Evolutionary conservation across 2,113 vertebrate species (phyloP).

Genomic region (Setophaga petechia): DNA sequence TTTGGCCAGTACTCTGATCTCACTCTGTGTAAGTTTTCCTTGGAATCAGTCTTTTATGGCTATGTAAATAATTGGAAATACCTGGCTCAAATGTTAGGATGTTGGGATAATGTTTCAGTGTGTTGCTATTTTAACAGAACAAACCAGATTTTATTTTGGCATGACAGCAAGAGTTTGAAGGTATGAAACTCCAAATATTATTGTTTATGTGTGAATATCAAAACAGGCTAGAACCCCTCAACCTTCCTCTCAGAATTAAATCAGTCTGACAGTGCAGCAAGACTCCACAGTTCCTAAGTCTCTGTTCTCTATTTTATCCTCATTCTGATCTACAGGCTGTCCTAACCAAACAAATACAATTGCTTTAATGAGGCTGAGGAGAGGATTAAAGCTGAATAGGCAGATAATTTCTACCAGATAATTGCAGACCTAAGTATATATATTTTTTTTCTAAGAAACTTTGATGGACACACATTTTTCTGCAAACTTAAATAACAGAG

Average conservation of each 20-base stretch:
- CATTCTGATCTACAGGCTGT: accelerated
- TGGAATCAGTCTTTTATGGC: not conserved
- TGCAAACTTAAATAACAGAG: not conserved
- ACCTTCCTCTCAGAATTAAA: not conserved
- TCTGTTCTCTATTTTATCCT: not conserved
- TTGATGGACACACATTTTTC: not conserved
- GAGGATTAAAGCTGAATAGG: not conserved
- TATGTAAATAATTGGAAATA: not conserved
- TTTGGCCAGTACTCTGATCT: not conserved
- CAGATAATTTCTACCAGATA: not conserved
- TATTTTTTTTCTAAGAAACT: not conserved
- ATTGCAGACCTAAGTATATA: not conserved
- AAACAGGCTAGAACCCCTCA: not conserved
- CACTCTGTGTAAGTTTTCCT: not conserved
- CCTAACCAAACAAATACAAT: not conserved
- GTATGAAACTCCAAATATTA: not conserved
- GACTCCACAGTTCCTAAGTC: not conserved
- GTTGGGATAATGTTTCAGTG: not conserved
- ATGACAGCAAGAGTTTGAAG: not conserved
- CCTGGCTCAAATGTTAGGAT: not conserved
- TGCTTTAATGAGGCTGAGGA: not conserved
- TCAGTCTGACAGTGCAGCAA: not conserved
- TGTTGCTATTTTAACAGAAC: not conserved
- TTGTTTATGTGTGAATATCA: not conserved
- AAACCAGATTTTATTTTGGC: not conserved